Evolutionary conservation across 2,888 invertebrate species (phyloP), one percentile per base, ranked within the genome.

Genomic region (Mimachlamys varia): DNA sequence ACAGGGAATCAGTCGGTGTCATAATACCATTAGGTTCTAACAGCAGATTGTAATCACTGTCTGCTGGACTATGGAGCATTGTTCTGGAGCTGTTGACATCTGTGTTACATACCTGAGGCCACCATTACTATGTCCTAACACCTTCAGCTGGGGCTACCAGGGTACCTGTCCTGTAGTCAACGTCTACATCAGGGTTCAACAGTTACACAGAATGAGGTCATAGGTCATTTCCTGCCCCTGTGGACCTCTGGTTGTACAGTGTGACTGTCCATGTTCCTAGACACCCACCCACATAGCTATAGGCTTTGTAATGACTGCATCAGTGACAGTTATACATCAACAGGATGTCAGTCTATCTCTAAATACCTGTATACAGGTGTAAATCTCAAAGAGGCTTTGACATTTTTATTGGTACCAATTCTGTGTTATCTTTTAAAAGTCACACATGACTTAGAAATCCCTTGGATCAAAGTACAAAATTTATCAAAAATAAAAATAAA

Each of bases 21-120:
- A 76, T 33, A 76, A 76, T 76, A 33, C 76, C 76, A 76, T 76
- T 76, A 76, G 76, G 12, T 76, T 27, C 76, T 33, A 76, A n/a
- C 19, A 58, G 58, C 0, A 19, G 76, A 76, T 76, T 76, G 76
- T 76, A 76, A 76, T 76, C 76, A 76, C 76, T 76, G 76, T 22
- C 76, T 76, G 76, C 13, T 76, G 27, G 27, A 15, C 76, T 76
- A 33, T 33, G 27, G 33, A 76, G 19, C 76, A 76, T 76, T 76
- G 76, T 76, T 76, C 27, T 27, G 27, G 33, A 76, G 33, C 22
- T 76, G 76, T 76, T 76, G 76, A 76, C 76, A 76, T 76, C 76
- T 76, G 27, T 76, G 76, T 76, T 76, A 2, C 27, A 5, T 27
- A 76, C 76, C 76, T 22, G 33, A 33, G 76, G 76, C 76, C 0